A percentile compares a stretch with the other conserved stretches of the same genome.
phyloP scores from a whole-genome alignment of 2,888 invertebrate species.

The Phaedon cochleariae region DNA sequence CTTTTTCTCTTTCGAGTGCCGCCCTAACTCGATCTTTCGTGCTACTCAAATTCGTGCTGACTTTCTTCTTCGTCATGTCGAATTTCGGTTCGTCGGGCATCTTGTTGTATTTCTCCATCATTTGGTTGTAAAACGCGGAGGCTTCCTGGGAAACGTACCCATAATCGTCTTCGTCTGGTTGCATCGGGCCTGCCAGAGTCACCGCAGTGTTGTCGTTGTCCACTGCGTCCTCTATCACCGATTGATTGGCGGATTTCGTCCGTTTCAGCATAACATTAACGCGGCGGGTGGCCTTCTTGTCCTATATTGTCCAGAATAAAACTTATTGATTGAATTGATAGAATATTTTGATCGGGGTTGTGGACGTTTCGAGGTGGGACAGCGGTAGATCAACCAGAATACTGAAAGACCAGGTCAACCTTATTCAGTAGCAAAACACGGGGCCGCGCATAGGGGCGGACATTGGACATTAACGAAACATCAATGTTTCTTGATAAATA shows the following conservation, averaged over 20 bases:
- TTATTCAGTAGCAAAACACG: too few relatives aligned
- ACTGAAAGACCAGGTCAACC: too few relatives aligned
- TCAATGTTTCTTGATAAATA: too few relatives aligned
- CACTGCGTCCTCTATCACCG: conserved; percentile 83
- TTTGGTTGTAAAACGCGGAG: conserved; percentile 81
- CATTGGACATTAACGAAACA: too few relatives aligned
- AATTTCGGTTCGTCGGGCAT: conserved; percentile 78
- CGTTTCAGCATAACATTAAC: conserved; percentile 73
- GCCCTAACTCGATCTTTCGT: conserved; percentile 80
- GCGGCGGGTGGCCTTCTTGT: conserved; percentile 60
- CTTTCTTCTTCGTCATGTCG: conserved; percentile 65
- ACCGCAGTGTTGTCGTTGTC: conserved; percentile 80
- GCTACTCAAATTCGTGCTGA: conserved; percentile 65
- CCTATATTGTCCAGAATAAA: conserved; percentile 52
- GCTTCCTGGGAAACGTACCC: conserved; percentile 83
- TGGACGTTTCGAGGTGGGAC: too few relatives aligned
- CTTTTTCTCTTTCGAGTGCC: conserved; percentile 74
- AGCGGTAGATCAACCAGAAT: too few relatives aligned
- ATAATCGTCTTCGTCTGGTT: conserved; percentile 91
- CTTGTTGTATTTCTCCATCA: conserved; percentile 84
- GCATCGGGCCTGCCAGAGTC: conserved; percentile 76
- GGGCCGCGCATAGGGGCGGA: too few relatives aligned
- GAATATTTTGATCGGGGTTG: background rate
- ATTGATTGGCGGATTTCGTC: conserved; percentile 89
- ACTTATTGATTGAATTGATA: background rate